These are phyloP conservation scores for Sebastes taczanowskii DNA, from an alignment of 2,797 vertebrate species.

Conservation along the genomic window DNA sequence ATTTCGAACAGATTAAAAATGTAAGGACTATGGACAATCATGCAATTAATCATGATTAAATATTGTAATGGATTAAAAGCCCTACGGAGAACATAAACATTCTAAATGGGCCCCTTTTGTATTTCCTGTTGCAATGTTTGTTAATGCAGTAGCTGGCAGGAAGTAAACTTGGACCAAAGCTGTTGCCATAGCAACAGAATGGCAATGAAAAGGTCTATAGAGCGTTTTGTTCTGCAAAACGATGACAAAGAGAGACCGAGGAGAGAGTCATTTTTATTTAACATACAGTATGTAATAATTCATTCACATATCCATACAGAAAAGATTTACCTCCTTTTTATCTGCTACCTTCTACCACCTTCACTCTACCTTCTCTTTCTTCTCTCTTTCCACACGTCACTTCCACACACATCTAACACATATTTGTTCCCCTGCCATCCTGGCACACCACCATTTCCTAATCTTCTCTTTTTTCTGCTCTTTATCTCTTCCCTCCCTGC, in stretches of 20 bases:
- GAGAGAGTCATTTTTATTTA: slow-evolving; percentile 20
- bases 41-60: no score
- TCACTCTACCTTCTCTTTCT: slow-evolving; percentile 12
- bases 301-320: slow-evolving; percentile 6
- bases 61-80: no score
- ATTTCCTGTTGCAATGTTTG: neutral
- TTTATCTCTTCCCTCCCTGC: slow-evolving; percentile 41
- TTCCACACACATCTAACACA: slow-evolving; percentile 34
- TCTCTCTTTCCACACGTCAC: slow-evolving; percentile 31
- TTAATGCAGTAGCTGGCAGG: neutral
- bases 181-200: neutral
- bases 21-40: no score
- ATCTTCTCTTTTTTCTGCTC: slow-evolving; percentile 44
- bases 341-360: slow-evolving; percentile 14
- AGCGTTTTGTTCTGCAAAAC: slow-evolving; percentile 8
- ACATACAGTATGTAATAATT: neutral
- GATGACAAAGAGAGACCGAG: neutral
- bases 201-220: neutral
- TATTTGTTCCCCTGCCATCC: slow-evolving; percentile 37
- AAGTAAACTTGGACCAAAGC: neutral
- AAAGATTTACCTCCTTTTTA: slow-evolving; percentile 19
- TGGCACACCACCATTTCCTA: slow-evolving; percentile 41
- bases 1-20: no score
- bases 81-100: neutral
- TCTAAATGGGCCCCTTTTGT: neutral